phyloP scores from a whole-genome alignment of 2,888 invertebrate genomes.

The Automeris io region DNA sequence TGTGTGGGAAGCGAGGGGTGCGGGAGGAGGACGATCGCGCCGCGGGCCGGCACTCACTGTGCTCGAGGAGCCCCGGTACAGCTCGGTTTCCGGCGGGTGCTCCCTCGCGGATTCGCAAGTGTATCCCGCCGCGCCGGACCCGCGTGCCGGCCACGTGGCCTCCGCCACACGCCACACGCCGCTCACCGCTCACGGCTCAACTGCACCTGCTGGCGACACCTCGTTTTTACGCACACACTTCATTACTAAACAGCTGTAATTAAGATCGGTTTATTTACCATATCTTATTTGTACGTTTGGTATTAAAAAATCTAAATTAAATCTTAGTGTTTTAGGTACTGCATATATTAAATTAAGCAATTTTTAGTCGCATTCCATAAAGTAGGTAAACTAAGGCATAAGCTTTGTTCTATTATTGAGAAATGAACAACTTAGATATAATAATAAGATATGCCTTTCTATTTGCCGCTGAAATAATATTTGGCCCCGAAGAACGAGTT shows the following conservation, averaged over 20 bases:
- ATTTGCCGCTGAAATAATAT: conserved; percentile 12
- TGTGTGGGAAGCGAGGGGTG: conserved; percentile 36
- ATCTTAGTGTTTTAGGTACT: background rate
- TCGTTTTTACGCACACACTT: conserved; percentile 48
- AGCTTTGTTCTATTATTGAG: conserved; percentile 2
- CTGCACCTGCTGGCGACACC: conserved; percentile 45
- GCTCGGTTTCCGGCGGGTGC: conserved; percentile 74
- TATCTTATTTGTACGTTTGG: background rate
- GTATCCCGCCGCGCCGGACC: conserved; percentile 47
- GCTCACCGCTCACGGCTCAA: too few relatives aligned
- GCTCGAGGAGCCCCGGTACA: conserved; percentile 74
- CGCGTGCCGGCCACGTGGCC: conserved; percentile 69
- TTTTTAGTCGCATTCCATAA: too few relatives aligned
- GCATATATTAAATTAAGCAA: background rate
- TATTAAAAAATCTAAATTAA: background rate
- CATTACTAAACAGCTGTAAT: conserved; percentile 50
- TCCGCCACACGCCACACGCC: too few relatives aligned
- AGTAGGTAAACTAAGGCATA: too few relatives aligned
- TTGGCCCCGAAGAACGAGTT: conserved; percentile 17
- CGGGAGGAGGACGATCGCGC: conserved; percentile 47
- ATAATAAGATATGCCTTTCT: conserved; percentile 3
- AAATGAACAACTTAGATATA: background rate
- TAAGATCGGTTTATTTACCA: conserved; percentile 23
- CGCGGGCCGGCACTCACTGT: conserved; percentile 74
- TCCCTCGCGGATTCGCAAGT: conserved; percentile 68